Evolutionary conservation across 2,888 invertebrate genomes (phyloP), one percentile per base, ranked within the genome.

Genomic region (Oscheius myriophilus): DNA sequence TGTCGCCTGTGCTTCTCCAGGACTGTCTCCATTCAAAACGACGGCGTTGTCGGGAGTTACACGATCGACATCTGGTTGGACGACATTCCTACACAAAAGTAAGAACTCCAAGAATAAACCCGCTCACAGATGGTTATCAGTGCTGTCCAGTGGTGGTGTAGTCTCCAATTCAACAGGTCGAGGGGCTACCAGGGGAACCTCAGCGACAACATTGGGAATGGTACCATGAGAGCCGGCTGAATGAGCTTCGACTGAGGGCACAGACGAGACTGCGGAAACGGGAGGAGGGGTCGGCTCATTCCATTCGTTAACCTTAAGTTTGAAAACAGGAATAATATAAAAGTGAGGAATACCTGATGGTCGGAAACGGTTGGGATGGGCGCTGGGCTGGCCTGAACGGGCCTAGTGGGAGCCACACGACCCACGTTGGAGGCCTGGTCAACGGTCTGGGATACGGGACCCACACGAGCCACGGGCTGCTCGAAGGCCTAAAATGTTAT

Each of bases 1-100:
- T 0, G 76, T 76, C 0, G 76, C 76, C 33, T 70, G 70, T 9
- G 76, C 76, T 39, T 65, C 69, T 18, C 72, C 69, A n/a, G 73
- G 69, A 54, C 67, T 67, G 12, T 58, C 25, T 16, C 53, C 55
- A 1, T 41, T 25, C 7, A 18, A 43, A 11, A 55, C 26, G 9
- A 21, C 42, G 0, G 46, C 51, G 49, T 49, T 39, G n/a, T 65
- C 46, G 18, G 64, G 64, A 43, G 64, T 65, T 1, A 54, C 14
- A 21, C 54, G 18, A 21, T 23, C 25, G n/a, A 42, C 59, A 11
- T 53, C 39, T 46, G 12, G 21, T 14, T 65, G 52, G 18, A 39
- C 16, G 23, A 23, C 58, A 43, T 1, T 23, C n/a, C 58, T 58
- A 45, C n/a, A 54, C 6, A n/a, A n/a, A n/a, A 53, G 18, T 3